Evolutionary conservation across 2,113 vertebrate genomes (phyloP).

Genomic region (Puffinus mauretanicus): DNA sequence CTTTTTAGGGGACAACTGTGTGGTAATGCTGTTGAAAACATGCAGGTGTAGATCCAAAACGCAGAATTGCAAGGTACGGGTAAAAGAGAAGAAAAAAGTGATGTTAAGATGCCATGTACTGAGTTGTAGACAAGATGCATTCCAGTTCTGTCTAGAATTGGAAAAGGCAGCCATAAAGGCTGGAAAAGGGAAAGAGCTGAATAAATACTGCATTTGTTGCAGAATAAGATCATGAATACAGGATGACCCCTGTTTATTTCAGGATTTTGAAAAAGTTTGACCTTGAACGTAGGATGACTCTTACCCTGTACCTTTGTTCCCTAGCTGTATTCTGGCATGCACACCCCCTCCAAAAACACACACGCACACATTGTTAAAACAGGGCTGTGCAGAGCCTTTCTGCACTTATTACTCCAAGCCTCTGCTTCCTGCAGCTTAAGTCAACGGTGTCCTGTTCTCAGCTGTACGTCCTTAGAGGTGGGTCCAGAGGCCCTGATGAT

Average conservation of each 20-base stretch:
- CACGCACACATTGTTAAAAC: neutral
- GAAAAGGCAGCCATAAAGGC: neutral
- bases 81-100: neutral
- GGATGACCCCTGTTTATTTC: neutral
- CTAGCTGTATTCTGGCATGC: neutral
- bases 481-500: neutral
- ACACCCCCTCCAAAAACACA: neutral
- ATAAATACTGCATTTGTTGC: neutral
- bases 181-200: neutral
- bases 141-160: neutral
- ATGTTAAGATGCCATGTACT: neutral
- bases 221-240: neutral
- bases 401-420: neutral
- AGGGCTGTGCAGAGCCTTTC: neutral
- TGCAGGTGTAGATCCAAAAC: neutral
- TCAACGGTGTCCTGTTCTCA: neutral
- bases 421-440: neutral
- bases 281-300: neutral
- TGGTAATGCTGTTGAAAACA: neutral
- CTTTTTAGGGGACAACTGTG: neutral
- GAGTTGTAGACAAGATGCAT: neutral
- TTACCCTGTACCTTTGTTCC: neutral
- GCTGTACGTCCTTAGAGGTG: neutral
- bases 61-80: neutral
- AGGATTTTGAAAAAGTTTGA: neutral